phyloP scores from a whole-genome alignment of 2,888 invertebrate species.

The Aspidiotus rigidus region DNA sequence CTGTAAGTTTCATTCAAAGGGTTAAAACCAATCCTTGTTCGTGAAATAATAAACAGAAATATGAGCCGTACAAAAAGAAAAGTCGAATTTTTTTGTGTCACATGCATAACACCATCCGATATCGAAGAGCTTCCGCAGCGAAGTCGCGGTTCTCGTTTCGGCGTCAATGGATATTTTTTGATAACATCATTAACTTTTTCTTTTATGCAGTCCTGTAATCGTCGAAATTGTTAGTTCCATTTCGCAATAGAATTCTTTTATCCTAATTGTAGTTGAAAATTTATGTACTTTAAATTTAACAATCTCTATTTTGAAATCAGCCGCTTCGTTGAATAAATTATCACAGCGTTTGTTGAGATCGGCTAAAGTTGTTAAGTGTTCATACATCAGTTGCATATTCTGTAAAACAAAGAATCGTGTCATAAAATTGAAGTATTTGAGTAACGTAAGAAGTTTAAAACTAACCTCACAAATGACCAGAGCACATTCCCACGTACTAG shows the following conservation, averaged over 20 bases:
- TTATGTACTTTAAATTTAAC: constrained; percentile 60
- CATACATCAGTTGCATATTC: constrained; percentile 70
- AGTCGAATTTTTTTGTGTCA: constrained; percentile 18
- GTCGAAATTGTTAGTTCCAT: not conserved
- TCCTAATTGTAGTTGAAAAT: no score
- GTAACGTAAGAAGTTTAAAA: constrained; percentile 9
- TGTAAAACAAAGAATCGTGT: constrained; percentile 43
- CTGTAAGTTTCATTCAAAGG: not conserved
- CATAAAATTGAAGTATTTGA: constrained; percentile 9
- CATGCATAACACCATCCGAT: constrained; percentile 8
- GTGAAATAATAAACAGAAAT: not conserved
- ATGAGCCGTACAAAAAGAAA: constrained; percentile 20
- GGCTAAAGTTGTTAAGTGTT: constrained; percentile 61
- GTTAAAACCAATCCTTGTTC: not conserved
- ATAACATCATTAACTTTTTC: constrained; percentile 14
- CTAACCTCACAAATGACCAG: constrained; percentile 65
- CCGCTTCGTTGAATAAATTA: constrained; percentile 54
- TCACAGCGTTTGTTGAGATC: constrained; percentile 57
- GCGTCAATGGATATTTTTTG: constrained; percentile 10
- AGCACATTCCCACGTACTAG: constrained; percentile 72
- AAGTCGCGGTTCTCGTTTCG: constrained; percentile 12
- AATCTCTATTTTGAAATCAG: constrained; percentile 59
- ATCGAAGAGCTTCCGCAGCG: constrained; percentile 3
- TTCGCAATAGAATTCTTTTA: no score
- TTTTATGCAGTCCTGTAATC: constrained; percentile 17